These are phyloP conservation scores for Accipiter cooperii DNA, from an alignment of 2,113 vertebrate genomes.

Conservation along the genomic window DNA sequence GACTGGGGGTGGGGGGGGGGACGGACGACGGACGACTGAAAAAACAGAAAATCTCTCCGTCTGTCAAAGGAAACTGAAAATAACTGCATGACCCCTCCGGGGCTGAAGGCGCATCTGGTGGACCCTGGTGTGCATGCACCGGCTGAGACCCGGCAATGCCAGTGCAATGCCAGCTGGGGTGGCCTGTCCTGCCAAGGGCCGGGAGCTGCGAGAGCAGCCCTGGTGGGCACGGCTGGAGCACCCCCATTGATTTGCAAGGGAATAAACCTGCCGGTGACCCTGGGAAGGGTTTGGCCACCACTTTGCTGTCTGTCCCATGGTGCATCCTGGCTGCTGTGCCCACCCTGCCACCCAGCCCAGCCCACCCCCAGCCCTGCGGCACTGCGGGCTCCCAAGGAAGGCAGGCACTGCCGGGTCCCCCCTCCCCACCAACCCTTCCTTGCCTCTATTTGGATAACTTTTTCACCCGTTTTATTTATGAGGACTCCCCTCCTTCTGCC, in stretches of 20 bases:
- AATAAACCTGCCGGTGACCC: not conserved
- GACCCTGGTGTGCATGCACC: not conserved
- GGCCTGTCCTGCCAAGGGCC: not conserved
- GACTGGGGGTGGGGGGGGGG: not conserved
- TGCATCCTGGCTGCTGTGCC: not conserved
- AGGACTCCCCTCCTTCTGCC: constrained; percentile 44
- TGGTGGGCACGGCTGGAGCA: accelerated
- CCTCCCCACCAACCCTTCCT: not conserved
- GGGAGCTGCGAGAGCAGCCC: not conserved
- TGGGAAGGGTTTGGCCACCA: not conserved
- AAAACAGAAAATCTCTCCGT: not conserved
- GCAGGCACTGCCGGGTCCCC: not conserved
- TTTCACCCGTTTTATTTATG: constrained; percentile 9
- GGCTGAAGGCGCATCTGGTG: not conserved
- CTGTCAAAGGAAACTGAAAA: not conserved
- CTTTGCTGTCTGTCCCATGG: not conserved
- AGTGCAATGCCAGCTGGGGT: not conserved
- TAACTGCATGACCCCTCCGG: not conserved
- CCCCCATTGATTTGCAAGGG: not conserved
- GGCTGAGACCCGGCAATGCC: not conserved
- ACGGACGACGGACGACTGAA: too few species aligned
- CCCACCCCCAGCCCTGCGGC: not conserved
- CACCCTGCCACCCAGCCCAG: not conserved
- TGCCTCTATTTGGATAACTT: constrained; percentile 62
- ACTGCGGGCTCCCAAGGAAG: not conserved